Evolutionary conservation across 2,888 invertebrate species (phyloP), one percentile per base, ranked within the genome.

Genomic region (Melangyna quadrimaculata): DNA sequence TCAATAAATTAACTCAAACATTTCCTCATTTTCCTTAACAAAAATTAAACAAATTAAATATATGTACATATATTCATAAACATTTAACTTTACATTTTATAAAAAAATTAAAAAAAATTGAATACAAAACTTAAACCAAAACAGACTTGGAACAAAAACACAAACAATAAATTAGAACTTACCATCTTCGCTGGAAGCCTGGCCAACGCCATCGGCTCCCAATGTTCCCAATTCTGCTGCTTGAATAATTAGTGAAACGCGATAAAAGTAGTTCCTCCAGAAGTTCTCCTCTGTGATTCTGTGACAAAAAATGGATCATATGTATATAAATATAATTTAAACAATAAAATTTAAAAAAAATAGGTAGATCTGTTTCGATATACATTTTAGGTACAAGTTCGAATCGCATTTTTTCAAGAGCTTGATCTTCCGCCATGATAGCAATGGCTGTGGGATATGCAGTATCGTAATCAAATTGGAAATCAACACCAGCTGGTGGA

Each of bases 251-350:
- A 99, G 95, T 89, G 98, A 98, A 89, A 99, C 97, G 91, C 99
- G 97, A 94, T 99, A 99, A 94, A 99, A 99, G 93, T 99, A 99
- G 94, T 99, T 99, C 91, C 98, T 95, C 99, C 99, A 99, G 94
- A 99, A 99, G 92, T 97, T 96, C 93, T 99, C 98, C 94, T 99
- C 99, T 90, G 96, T 96, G 92, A 98, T 97, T 89, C 97, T 97
- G 93, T 74, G 53, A 32, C 37, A 70, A 61, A 69, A 43, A 72
- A 67, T 3, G n/a, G 6, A 12, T 51, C 8, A 67, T 37, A 29
- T 1, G 35, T 12, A 57, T n/a, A 17, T 29, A 67, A 32, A 1
- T 8, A 8, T 32, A 19, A 24, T 14, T 32, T 53, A 19, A 6
- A 9, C 65, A 29, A 67, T 9, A 24, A 37, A 35, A 70, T 22